Evolutionary conservation across 2,888 invertebrate species (phyloP).

Genomic region (Deilephila elpenor): DNA sequence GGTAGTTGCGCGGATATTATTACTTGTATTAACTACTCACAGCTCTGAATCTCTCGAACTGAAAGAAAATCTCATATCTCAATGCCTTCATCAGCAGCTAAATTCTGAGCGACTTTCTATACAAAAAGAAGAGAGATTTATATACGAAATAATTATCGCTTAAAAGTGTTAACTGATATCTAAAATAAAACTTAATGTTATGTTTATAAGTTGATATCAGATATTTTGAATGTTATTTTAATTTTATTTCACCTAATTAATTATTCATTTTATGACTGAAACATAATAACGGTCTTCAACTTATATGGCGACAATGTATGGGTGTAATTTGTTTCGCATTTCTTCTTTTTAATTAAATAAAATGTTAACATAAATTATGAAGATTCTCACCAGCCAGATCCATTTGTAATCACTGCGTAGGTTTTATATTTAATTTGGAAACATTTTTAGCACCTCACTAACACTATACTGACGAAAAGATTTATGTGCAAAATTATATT

Average conservation of each 20-base stretch:
- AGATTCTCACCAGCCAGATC: slow-evolving; percentile 16
- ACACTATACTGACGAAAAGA: not conserved
- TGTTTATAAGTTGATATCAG: not conserved
- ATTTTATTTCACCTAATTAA: slow-evolving; percentile 15
- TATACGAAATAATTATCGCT: too few relatives aligned
- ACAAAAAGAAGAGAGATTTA: too few relatives aligned
- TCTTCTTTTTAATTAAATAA: slow-evolving; percentile 21
- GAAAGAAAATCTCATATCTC: too few relatives aligned
- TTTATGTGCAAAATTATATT: not conserved
- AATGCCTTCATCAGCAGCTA: too few relatives aligned
- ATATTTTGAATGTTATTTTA: not conserved
- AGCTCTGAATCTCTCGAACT: too few relatives aligned
- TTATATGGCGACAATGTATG: slow-evolving; percentile 7
- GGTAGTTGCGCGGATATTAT: too few relatives aligned
- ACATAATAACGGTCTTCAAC: slow-evolving; percentile 22
- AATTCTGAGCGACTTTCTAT: too few relatives aligned
- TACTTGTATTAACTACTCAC: too few relatives aligned
- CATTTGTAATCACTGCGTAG: slow-evolving; percentile 19
- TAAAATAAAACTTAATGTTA: slow-evolving; percentile 11
- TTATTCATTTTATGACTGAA: slow-evolving; percentile 8
- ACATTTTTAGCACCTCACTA: slow-evolving; percentile 16
- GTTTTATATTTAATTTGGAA: slow-evolving; percentile 21
- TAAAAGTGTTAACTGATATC: not conserved
- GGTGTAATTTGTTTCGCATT: slow-evolving; percentile 12
- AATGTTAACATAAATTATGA: slow-evolving; percentile 2